Conservation (phyloP, 2,888 invertebrate species). For the Pristionchus entomophagus region DNA sequence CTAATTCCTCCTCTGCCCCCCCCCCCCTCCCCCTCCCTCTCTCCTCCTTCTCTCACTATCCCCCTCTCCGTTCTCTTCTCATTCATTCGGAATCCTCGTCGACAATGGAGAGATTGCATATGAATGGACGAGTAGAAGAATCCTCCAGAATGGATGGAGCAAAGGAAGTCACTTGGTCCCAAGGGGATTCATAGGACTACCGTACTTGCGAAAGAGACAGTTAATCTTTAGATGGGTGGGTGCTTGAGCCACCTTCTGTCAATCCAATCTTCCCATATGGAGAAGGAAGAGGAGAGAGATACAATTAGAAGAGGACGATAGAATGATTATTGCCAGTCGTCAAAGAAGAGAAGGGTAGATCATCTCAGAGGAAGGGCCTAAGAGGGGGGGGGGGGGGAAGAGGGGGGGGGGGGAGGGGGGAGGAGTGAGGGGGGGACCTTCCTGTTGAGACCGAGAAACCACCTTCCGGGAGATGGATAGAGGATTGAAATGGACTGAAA, state of each 20-base stretch:
- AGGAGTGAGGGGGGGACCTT: background rate
- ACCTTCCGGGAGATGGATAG: background rate
- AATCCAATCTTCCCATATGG: slow-evolving; percentile 25
- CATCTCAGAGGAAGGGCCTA: slow-evolving; percentile 18
- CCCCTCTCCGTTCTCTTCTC: slow-evolving; percentile 26
- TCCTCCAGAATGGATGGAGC: background rate
- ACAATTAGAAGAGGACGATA: background rate
- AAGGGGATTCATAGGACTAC: background rate
- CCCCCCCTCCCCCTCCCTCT: background rate
- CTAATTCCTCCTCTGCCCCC: slow-evolving; percentile 11
- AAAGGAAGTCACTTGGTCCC: background rate
- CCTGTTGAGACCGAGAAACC: background rate
- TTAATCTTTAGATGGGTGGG: slow-evolving; percentile 34
- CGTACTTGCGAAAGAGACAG: background rate
- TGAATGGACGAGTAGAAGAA: slow-evolving; percentile 14
- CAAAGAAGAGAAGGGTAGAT: slow-evolving; percentile 7
- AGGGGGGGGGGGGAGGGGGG: background rate
- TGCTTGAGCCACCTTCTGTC: slow-evolving; percentile 21
- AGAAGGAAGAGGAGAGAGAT: background rate
- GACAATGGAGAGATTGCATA: slow-evolving; percentile 39
- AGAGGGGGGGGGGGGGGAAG: background rate
- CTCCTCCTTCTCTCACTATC: background rate
- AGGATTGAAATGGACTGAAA: no score
- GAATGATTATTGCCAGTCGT: slow-evolving; percentile 27
- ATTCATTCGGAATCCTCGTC: background rate